Evolutionary conservation across 2,797 vertebrate species (phyloP), one percentile per base, ranked within the genome.

Genomic region (Sciurus vulgaris): DNA sequence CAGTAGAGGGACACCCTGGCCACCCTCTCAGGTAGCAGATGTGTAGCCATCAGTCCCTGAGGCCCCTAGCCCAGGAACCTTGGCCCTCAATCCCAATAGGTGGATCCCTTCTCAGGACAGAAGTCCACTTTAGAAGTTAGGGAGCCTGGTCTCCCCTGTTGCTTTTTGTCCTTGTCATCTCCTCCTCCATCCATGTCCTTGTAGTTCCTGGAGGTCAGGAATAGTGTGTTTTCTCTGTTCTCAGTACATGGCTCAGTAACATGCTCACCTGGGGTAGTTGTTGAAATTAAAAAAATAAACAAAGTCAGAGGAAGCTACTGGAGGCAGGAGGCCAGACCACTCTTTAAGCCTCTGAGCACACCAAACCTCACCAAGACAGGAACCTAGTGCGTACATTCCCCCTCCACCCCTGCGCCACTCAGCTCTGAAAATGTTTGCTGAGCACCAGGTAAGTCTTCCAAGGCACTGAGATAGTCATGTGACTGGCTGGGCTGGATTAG

Each of bases 1-100:
- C 85, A 94, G 44, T 54, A 84, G 18, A 97, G 95, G 97, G 94
- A 85, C 38, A 69, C 77, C 65, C 69, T 88, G 22, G 78, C 67
- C 49, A 51, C 51, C 5, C 38, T 30, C 94, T 95, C 47, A 38
- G 54, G 95, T 74, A 93, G 76, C 81, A 96, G 95, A 92, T 92
- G 95, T 76, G 44, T 22, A 5, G 28, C 30, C 4, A 2, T 10
- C 0, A 38, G 14, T 44, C 14, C 41, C 24, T 14, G 47, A 26
- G 59, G 4, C 18, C 28, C 14, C 61, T 7, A 41, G 61, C 56
- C 38, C 56, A 69, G 38, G 22, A 44, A 2, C 33, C 35, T 49
- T 35, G 51, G 51, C 30, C 24, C 61, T 95, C 65, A 8, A 1
- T 89, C 35, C 28, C 65, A 59, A 15, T 12, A 54, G 44, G 41